These are phyloP conservation scores for Pandemis heparana DNA, from an alignment of 2,888 invertebrate species.

Conservation along the genomic window DNA sequence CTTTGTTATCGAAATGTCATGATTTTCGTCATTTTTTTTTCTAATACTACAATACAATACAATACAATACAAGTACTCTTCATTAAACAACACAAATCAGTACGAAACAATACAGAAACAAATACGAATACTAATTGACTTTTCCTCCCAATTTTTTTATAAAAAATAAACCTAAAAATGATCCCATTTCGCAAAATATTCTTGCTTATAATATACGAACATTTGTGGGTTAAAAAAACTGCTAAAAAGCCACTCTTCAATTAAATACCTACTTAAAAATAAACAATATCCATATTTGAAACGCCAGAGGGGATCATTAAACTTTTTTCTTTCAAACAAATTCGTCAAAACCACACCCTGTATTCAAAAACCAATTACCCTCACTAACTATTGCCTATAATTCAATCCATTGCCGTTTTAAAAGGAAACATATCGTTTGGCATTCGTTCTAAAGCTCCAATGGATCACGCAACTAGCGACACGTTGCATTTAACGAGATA, in stretches of 20 bases:
- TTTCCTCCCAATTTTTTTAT: too few species aligned
- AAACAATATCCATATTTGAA: not conserved
- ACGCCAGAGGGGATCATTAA: constrained; percentile 34
- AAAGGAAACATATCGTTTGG: not conserved
- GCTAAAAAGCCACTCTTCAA: not conserved
- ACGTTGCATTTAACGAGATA: not conserved
- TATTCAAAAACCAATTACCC: not conserved
- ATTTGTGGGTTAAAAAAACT: too few species aligned
- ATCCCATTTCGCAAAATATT: too few species aligned
- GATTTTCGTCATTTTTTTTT: too few species aligned
- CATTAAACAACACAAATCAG: too few species aligned
- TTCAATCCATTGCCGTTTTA: not conserved
- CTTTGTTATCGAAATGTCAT: too few species aligned
- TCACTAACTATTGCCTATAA: not conserved
- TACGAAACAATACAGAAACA: too few species aligned
- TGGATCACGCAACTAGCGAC: constrained; percentile 2
- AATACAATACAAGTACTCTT: too few species aligned
- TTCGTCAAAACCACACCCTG: constrained; percentile 35
- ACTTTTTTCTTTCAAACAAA: constrained; percentile 23
- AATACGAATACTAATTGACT: too few species aligned
- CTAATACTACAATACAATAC: too few species aligned
- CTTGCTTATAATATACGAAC: too few species aligned
- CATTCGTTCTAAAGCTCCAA: not conserved
- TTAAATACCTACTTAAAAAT: not conserved
- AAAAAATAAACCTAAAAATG: too few species aligned